Base-by-base conservation (phyloP, 2,888 invertebrate genomes). In the Nineta flava region DNA sequence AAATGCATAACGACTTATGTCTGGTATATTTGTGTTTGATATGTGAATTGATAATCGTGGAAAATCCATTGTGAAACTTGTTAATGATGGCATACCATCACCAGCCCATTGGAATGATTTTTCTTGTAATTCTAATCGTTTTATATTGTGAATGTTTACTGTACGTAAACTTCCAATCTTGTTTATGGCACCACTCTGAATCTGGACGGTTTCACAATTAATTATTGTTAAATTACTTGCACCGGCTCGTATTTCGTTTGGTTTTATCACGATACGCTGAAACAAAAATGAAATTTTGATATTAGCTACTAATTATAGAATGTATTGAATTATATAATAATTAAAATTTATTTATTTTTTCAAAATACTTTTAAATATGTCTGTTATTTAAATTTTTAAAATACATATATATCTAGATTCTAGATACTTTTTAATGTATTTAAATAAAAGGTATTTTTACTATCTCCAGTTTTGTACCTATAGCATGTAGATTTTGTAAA, bases 141-240 rank as follows among this genome's bases (percentile, higher is more conserved):
- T 65, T 9, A 86, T 72, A 63, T 81, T 78, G 53, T 65, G 68
- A 53, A 88, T 68, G 51, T 73, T 74, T 47, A 88, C 70, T 48
- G 69, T 71, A 26, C 79, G 74, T 51, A 88, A 66, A 49, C 75
- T 77, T 46, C 71, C 65, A 56, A 83, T 77, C 53, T 73, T 67
- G 26, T 71, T 66, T 46, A 85, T 69, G 7, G 83, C 71, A 58
- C 78, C 70, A 1, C 70, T 59, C 42, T 73, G 67, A 55, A 85
- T 75, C 46, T 66, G 69, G 4, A 83, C 74, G 31, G 70, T 67
- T 48, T 71, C 70, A 62, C 88, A 88, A 61, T 80, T 77, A 53
- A 73, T 70, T 52, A 88, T 73, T 54, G 74, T 70, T 56, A 88
- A 78, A 46, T 49, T 49, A 9, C n/a, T 34, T 32, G 34, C 26